Evolutionary conservation across 2,888 invertebrate genomes (phyloP).

Genomic region (Sturmia bella): DNA sequence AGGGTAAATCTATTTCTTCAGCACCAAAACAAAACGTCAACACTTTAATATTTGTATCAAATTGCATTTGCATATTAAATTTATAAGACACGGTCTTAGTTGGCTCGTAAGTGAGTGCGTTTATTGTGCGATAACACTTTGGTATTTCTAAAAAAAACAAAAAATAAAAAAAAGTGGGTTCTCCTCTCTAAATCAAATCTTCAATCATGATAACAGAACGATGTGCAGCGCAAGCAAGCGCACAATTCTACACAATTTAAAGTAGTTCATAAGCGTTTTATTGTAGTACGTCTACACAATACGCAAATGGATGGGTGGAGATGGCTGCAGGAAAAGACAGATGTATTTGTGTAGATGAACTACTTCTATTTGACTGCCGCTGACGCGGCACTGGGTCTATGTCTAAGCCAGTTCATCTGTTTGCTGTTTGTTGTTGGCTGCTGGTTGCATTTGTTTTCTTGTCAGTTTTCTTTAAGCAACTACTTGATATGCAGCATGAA

Average conservation of each 20-base stretch:
- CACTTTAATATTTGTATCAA: neutral
- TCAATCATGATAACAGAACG: constrained; percentile 63
- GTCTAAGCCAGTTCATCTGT: constrained; percentile 19
- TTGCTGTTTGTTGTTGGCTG: neutral
- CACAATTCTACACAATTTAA: constrained; percentile 62
- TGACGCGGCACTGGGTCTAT: neutral
- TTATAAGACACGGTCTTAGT: constrained; percentile 22
- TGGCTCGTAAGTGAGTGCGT: constrained; percentile 49
- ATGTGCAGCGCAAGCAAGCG: constrained; percentile 49
- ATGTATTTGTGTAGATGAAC: constrained; percentile 6
- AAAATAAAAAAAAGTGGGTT: no score
- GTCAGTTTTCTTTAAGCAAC: constrained; percentile 13
- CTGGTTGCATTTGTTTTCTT: neutral
- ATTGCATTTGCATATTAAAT: constrained; percentile 43
- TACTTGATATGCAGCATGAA: constrained; percentile 60
- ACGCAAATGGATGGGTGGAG: neutral
- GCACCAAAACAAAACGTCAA: no score
- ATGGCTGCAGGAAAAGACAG: neutral
- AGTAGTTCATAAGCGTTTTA: constrained; percentile 61
- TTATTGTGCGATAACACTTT: constrained; percentile 24
- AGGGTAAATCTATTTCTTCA: neutral
- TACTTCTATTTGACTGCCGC: constrained; percentile 15
- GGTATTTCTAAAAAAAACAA: no score
- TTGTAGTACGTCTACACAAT: neutral
- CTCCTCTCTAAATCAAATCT: constrained; percentile 69